A percentile compares a stretch with the other conserved stretches of the same genome.
These are phyloP conservation scores for Psylliodes chrysocephalus DNA, from an alignment of 2,888 invertebrate genomes.

Conservation along the genomic window DNA sequence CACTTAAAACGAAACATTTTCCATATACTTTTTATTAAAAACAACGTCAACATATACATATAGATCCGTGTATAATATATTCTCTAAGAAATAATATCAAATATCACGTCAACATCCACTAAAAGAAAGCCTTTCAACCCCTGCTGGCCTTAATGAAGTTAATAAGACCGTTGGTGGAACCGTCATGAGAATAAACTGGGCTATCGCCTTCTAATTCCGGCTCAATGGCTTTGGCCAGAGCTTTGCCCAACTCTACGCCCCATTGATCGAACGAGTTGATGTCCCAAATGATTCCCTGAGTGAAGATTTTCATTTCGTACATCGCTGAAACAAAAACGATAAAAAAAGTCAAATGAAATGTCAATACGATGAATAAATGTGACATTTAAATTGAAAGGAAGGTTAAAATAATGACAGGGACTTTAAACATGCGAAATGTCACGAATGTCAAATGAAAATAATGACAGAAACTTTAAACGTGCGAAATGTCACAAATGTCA, in stretches of 20 bases:
- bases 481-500: too few species aligned
- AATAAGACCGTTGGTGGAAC: constrained; percentile 96
- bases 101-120: background rate
- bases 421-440: too few species aligned
- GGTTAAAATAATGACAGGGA: too few species aligned
- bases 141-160: constrained; percentile 82
- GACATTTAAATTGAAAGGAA: too few species aligned
- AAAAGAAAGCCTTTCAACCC: constrained; percentile 38
- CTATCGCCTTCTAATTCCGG: constrained; percentile 82
- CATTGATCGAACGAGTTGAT: constrained; percentile 99
- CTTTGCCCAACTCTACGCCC: constrained; percentile 99
- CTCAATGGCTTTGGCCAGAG: constrained; percentile 97
- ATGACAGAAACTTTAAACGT: too few species aligned
- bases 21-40: constrained; percentile 15
- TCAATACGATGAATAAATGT: too few species aligned
- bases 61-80: background rate
- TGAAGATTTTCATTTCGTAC: constrained; percentile 99
- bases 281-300: constrained; percentile 98
- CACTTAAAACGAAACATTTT: background rate
- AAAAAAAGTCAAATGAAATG: too few species aligned
- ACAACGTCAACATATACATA: constrained; percentile 17
- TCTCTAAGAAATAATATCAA: background rate
- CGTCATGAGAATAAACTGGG: constrained; percentile 84
- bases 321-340: constrained; percentile 73
- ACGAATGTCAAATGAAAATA: too few species aligned